Evolutionary conservation across 23 tunicate species (phyloP).

Genomic region (Styela plicata): DNA sequence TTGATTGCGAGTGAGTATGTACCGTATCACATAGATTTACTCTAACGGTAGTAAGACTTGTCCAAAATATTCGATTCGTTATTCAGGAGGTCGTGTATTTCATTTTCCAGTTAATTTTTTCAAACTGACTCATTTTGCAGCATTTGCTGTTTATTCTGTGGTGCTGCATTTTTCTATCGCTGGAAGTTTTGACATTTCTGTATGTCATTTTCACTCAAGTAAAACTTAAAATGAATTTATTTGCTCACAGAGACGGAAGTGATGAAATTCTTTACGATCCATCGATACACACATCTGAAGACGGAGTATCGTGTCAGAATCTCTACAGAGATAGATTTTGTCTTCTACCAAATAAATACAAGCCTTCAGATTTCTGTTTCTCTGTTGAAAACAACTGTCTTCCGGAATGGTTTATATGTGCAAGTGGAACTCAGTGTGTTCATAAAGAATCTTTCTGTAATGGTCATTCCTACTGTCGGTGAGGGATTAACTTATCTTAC

Average conservation of each 20-base stretch:
- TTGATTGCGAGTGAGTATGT: background rate
- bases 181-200: too few species aligned
- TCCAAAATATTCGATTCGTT: too few species aligned
- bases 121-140: too few species aligned
- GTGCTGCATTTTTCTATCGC: too few species aligned
- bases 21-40: too few species aligned
- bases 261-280: background rate
- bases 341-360: background rate
- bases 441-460: background rate
- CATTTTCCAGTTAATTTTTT: too few species aligned
- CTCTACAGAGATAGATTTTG: background rate
- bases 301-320: background rate
- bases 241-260: background rate
- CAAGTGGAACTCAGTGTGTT: background rate
- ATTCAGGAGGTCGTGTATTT: too few species aligned
- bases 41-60: too few species aligned
- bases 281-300: background rate
- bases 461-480: background rate
- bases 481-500: background rate
- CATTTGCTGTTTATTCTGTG: too few species aligned
- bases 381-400: background rate
- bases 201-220: too few species aligned
- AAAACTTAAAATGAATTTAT: too few species aligned
- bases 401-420: background rate
- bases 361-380: background rate